phyloP scores from a whole-genome alignment of 53 echinoderm and acorn worm species.

The Holothuria scabra region DNA sequence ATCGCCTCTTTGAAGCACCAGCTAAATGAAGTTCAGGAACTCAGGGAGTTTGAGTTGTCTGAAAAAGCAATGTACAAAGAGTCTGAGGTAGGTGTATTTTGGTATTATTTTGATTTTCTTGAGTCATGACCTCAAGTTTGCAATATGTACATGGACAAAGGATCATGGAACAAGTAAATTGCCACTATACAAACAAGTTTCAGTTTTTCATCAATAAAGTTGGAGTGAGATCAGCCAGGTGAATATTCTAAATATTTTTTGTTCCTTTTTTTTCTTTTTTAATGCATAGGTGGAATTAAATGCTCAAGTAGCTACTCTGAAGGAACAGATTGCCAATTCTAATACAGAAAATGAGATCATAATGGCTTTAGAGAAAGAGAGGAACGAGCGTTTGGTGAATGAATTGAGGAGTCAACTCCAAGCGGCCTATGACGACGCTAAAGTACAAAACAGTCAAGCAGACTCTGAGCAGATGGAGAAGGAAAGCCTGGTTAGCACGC shows the following conservation, averaged over 20 bases:
- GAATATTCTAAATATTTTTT: no score
- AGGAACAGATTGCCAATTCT: background rate
- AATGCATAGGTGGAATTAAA: background rate
- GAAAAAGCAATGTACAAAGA: constrained; percentile 1
- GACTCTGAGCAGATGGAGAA: background rate
- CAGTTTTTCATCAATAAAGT: no score
- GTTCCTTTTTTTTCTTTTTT: no score
- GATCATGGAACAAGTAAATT: no score
- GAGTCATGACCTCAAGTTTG: no score
- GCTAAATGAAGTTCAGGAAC: background rate
- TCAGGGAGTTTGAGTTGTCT: background rate
- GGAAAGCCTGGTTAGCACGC: background rate
- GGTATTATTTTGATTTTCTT: no score
- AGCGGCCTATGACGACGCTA: background rate
- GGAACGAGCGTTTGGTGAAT: constrained; percentile 1
- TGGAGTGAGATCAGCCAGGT: no score
- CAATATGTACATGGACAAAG: no score
- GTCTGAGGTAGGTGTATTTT: background rate
- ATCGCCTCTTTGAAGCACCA: background rate
- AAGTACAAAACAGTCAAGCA: background rate
- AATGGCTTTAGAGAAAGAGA: background rate
- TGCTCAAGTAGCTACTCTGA: constrained; percentile 6
- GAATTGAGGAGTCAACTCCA: constrained; percentile 9
- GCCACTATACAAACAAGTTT: no score
- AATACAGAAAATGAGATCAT: constrained; percentile 11